Conservation (phyloP, 2,797 vertebrate genomes). For the Euphonia xanthogaster region DNA sequence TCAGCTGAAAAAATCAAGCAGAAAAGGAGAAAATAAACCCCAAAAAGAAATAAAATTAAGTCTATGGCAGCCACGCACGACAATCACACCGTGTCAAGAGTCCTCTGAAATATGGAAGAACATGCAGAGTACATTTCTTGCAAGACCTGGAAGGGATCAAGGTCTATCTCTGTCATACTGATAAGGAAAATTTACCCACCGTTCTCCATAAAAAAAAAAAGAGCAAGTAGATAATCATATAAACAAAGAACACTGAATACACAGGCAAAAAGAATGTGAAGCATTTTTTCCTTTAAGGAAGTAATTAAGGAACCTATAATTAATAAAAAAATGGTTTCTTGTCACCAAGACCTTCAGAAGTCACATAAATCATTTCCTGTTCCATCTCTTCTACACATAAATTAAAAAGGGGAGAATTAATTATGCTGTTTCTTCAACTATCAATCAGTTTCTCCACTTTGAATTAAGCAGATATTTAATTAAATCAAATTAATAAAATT, state of each 20-base stretch:
- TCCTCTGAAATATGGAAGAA: background rate
- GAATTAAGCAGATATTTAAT: background rate
- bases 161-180: background rate
- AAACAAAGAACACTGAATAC: background rate
- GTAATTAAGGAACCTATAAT: background rate
- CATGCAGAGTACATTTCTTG: background rate
- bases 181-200: background rate
- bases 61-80: background rate
- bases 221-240: background rate
- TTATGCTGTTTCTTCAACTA: background rate
- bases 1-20: background rate
- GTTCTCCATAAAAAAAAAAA: background rate
- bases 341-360: background rate
- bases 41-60: background rate
- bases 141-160: background rate
- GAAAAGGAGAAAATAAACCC: background rate
- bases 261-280: background rate
- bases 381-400: background rate
- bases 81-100: rapidly evolving
- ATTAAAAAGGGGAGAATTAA: slow-evolving; percentile 6
- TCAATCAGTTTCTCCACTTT: background rate
- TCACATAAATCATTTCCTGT: background rate
- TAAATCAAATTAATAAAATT: background rate
- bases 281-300: background rate
- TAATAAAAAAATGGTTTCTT: background rate